Base-by-base conservation (phyloP, 2,888 invertebrate species). In the Choreutis nemorana region DNA sequence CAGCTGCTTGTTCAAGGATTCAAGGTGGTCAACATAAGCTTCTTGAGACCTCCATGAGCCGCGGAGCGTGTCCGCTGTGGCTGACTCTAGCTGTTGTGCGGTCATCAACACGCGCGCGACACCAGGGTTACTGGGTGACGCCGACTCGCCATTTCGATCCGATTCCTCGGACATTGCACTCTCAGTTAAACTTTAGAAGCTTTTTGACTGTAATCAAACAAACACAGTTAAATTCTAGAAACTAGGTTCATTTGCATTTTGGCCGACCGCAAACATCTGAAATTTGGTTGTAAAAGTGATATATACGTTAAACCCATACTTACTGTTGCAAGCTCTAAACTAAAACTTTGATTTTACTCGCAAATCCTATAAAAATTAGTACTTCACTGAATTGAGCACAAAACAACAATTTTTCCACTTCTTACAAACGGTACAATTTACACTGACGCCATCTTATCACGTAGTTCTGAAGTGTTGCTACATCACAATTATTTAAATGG, bases 21-120 rank as follows among this genome's bases (percentile, higher is more conserved):
- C 89, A 68, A 90, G 82, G 56, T 82, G 81, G 63, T 87, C 85
- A 73, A 89, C 83, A 81, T 87, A 90, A 59, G 81, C 82, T 73
- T 89, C 89, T 83, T 89, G 89, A 65, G 83, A 83, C 66, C 81
- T 83, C 89, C 89, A 89, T 55, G 85, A 83, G 63, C 82, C 78
- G 49, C 83, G 81, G 62, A 88, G 82, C 50, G 87, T 85, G 45
- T 85, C 83, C 54, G 81, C 79, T 45, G 82, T 81, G 44, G 86
- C 77, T 51, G 77, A 77, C 54, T 85, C 83, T 57, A 87, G 67
- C 55, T 87, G 87, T 47, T 83, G 81, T 39, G 86, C 82, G 49
- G 82, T 81, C 62, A 88, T 72, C 51, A 83, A 72, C 58, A 87
- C 80, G 45, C 85, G 82, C 46, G 81, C 75, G 50, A 59, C 47